phyloP scores from a whole-genome alignment of 2,888 invertebrate genomes.

The Archips crataeganus region DNA sequence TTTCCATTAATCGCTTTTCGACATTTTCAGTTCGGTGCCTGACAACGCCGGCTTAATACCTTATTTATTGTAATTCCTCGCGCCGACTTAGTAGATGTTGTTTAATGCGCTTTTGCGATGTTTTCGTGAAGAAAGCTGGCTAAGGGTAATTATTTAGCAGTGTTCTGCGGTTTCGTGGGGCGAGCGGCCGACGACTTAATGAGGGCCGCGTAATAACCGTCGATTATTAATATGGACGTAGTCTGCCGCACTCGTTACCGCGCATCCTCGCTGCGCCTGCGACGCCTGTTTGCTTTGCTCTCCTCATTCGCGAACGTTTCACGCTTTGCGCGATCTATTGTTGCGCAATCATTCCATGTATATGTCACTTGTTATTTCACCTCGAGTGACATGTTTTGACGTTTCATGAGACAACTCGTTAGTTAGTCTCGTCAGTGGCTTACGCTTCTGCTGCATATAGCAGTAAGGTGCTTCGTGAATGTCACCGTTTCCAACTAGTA shows the following conservation, averaged over 20 bases:
- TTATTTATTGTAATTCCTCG: constrained; percentile 80
- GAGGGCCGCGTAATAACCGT: constrained; percentile 77
- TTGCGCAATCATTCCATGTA: constrained; percentile 32
- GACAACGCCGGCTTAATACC: constrained; percentile 75
- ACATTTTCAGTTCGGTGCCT: constrained; percentile 72
- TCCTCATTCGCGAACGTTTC: constrained; percentile 5
- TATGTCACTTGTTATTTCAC: constrained; percentile 17
- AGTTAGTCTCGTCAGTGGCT: constrained; percentile 27
- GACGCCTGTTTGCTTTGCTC: constrained; percentile 37
- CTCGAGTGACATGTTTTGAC: constrained; percentile 24
- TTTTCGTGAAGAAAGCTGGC: constrained; percentile 81
- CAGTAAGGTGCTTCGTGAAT: constrained; percentile 59
- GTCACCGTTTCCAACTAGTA: constrained; percentile 65
- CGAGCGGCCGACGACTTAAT: constrained; percentile 75
- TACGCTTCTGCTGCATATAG: constrained; percentile 26
- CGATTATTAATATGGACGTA: constrained; percentile 81
- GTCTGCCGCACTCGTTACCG: constrained; percentile 71
- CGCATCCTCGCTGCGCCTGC: constrained; percentile 53
- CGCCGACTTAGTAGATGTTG: constrained; percentile 75
- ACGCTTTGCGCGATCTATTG: constrained; percentile 14
- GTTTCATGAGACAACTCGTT: constrained; percentile 17
- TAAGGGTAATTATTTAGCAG: constrained; percentile 81
- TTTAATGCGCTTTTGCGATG: constrained; percentile 76
- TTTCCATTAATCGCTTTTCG: constrained; percentile 80
- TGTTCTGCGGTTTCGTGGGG: constrained; percentile 80